Evolutionary conservation across 2,797 vertebrate species (phyloP).

Genomic region (Notoglanidium macrostoma): DNA sequence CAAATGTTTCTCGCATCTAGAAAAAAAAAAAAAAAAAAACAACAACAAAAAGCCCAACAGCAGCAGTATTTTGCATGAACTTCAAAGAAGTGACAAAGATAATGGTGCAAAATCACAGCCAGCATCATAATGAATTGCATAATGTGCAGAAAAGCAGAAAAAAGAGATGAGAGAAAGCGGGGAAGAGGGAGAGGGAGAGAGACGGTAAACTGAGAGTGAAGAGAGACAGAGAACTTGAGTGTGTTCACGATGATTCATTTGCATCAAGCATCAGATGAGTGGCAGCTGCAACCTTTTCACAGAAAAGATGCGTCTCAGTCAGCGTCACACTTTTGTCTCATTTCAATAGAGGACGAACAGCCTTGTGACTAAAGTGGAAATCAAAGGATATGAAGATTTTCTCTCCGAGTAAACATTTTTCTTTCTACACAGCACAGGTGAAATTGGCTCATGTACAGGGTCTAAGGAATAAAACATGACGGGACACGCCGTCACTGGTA

Average conservation of each 20-base stretch:
- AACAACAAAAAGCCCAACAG: not conserved
- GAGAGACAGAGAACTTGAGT: not conserved
- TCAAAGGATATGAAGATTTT: not conserved
- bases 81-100: slow-evolving; percentile 27
- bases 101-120: slow-evolving; percentile 15
- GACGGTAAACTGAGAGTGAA: not conserved
- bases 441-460: not conserved
- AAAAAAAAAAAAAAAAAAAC: not conserved
- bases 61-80: slow-evolving; percentile 5
- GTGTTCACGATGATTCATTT: slow-evolving; percentile 28
- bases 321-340: slow-evolving; percentile 11
- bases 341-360: slow-evolving; percentile 17
- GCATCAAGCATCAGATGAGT: slow-evolving; percentile 29
- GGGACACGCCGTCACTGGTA: not conserved
- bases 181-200: slow-evolving; percentile 6
- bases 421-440: too few species aligned
- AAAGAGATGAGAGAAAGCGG: not conserved
- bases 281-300: slow-evolving; percentile 47
- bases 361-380: slow-evolving; percentile 26
- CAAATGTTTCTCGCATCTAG: not conserved
- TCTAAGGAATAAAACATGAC: not conserved
- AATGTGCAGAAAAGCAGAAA: not conserved
- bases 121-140: slow-evolving; percentile 14
- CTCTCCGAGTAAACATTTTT: not conserved
- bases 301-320: slow-evolving; percentile 26